phyloP scores from a whole-genome alignment of 2,888 invertebrate species.

The Hydriomena furcata region DNA sequence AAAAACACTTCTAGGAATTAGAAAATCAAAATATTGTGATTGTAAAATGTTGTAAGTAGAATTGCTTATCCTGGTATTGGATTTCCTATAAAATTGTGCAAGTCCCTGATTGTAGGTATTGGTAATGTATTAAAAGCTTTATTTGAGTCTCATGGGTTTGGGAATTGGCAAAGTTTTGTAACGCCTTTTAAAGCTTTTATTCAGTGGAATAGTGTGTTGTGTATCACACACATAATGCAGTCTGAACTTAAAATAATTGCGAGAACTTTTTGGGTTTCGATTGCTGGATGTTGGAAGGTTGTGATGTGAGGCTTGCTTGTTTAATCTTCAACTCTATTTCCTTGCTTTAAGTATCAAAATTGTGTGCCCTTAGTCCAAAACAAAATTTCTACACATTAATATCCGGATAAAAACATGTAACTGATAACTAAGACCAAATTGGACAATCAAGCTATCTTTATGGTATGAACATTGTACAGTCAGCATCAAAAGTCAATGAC shows the following conservation, averaged over 20 bases:
- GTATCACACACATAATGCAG: conserved; percentile 62
- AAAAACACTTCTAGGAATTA: too few species aligned
- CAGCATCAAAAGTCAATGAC: too few species aligned
- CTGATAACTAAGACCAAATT: background rate
- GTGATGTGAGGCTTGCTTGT: background rate
- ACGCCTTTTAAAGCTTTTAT: conserved; percentile 21
- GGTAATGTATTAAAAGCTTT: conserved; percentile 1
- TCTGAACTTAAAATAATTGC: conserved; percentile 48
- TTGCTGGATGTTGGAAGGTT: background rate
- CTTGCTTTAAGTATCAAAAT: background rate
- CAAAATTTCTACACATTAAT: background rate
- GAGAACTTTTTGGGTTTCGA: conserved; percentile 37
- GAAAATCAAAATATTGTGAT: too few species aligned
- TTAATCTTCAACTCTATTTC: background rate
- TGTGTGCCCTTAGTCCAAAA: background rate
- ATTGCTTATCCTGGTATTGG: too few species aligned
- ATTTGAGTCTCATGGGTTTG: conserved; percentile 1
- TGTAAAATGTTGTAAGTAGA: too few species aligned
- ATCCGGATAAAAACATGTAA: background rate
- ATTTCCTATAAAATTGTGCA: conserved; percentile 1
- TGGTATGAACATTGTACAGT: too few species aligned
- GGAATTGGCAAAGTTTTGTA: conserved; percentile 10
- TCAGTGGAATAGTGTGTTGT: conserved; percentile 38
- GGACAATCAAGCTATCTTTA: background rate
- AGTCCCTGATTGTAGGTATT: background rate